Percentiles rank a stretch among this genome's conserved stretches.
These are phyloP conservation scores for Zosterops pallidus DNA, from an alignment of 2,113 vertebrate species.

Conservation along the genomic window DNA sequence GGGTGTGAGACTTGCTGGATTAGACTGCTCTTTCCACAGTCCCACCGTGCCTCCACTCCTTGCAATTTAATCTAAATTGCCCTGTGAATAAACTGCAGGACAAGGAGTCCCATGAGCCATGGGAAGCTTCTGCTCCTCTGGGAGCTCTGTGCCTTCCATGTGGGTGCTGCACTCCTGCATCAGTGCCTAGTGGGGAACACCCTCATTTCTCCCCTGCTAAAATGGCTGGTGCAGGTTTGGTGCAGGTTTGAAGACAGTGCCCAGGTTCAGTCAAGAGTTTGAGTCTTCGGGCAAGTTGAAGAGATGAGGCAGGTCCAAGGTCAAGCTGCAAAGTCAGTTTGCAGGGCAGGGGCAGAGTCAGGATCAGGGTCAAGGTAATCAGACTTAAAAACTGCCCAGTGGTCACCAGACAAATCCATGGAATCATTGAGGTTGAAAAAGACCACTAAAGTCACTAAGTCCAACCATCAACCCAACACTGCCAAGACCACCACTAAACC, in stretches of 20 bases:
- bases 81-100: neutral
- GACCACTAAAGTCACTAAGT: neutral
- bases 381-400: neutral
- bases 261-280: neutral
- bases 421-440: neutral
- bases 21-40: neutral
- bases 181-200: neutral
- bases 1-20: neutral
- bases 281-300: neutral
- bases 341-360: neutral
- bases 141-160: neutral
- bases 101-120: accelerated
- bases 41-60: accelerated
- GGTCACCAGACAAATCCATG: neutral
- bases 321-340: neutral
- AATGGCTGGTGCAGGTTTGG: neutral
- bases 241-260: neutral
- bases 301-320: neutral
- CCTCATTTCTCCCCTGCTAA: neutral
- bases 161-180: neutral
- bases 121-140: neutral
- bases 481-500: neutral
- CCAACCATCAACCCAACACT: neutral
- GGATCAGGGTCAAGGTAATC: neutral
- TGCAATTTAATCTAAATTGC: neutral